Base-by-base conservation (phyloP, 2,888 invertebrate species). In the Eupsilia transversa region DNA sequence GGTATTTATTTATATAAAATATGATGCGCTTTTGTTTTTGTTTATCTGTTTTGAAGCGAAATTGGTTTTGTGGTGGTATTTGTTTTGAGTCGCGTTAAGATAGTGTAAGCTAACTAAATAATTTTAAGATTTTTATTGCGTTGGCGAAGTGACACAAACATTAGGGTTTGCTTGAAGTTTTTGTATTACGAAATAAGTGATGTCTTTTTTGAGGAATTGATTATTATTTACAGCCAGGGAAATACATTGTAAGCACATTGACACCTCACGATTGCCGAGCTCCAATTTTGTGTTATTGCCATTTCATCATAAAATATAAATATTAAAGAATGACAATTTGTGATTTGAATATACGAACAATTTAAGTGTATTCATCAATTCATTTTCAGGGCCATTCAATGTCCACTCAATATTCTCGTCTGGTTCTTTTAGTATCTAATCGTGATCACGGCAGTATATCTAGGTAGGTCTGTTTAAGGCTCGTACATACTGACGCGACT, bases 1-100 rank as follows among this genome's bases (percentile, higher is more conserved):
- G 77, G 80, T 85, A 84, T 88, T 91, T 90, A 85, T 80, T 76
- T 81, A 88, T 90, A 75, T 83, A 85, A 83, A 83, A 80, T 87
- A 87, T 85, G 61, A 77, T 66, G 57, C 72, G 43, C 73, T 72
- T 72, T 82, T 74, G 72, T 77, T 87, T 74, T 67, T 60, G 59
- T 79, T 78, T 74, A 72, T 80, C 64, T 49, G n/a, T 77, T 79
- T 68, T 57, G 66, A 41, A 5, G 35, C 35, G 23, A 69, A 71
- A 80, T 63, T 80, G 46, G 67, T 60, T 67, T 61, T 30, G 54
- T 60, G 17, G 20, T 33, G 9, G 41, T 49, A 33, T 70, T 30
- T 56, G 52, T 54, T 72, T 77, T 41, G 56, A 60, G 23, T 57
- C 27, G 23, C 35, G 27, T 20, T 17, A 61, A 60, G 41, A 56